Base-by-base conservation (phyloP, 2,797 vertebrate species). In the Ptychadena robeensis region DNA sequence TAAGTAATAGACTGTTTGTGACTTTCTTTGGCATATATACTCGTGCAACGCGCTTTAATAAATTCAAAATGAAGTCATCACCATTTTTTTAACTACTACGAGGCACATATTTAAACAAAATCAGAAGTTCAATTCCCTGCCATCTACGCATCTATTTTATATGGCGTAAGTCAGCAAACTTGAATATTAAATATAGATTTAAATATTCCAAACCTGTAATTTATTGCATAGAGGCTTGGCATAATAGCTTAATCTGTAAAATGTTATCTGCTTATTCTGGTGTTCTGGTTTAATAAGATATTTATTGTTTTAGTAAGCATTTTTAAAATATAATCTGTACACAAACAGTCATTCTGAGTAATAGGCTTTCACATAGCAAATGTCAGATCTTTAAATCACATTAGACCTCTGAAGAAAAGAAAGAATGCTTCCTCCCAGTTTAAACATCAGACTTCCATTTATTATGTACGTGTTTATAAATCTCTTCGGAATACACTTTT, bases 281-380 rank as follows among this genome's bases (percentile, higher is more conserved):
- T 93, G 91, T 81, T 91, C 90, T 92, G 90, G 91, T 91, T 94
- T 94, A 93, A 94, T 94, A 94, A 94, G 93, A 94, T 80, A 93
- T 94, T 94, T 93, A 93, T 96, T 95, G 96, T 96, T 94, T 90
- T 91, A 90, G 88, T 83, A 90, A 94, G 94, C 94, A 93, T 91
- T 93, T 94, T 95, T 97, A 96, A 98, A 97, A 96, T 93, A 94
- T 88, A 93, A 93, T 96, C 96, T 96, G 94, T 96, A 97, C 94
- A 98, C 96, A 96, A 96, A 96, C 95, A 98, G 96, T 97, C 96
- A 97, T 93, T 96, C 96, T 98, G 97, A 98, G 97, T 97, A 98
- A 97, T 97, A 96, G 96, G 94, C 92, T 93, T 93, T 94, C 93
- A 90, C 93, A 95, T 93, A 92, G 93, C 95, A 98, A 98, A 98